Conservation (phyloP, 2,888 invertebrate species). For the Dicycla oo region DNA sequence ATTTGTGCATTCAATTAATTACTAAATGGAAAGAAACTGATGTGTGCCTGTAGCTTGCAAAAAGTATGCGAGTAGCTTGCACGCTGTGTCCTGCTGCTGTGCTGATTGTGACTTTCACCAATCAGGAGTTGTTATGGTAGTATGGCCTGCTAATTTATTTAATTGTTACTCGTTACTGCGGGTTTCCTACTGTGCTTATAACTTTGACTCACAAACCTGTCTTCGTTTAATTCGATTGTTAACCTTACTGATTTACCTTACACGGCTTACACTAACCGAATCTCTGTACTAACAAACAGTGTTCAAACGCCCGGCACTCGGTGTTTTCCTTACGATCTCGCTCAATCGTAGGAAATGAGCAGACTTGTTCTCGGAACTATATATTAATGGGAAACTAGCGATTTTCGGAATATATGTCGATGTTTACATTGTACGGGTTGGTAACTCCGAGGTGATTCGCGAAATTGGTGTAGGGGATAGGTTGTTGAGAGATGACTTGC, state of each 20-base stretch:
- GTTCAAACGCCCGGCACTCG: slow-evolving; percentile 18
- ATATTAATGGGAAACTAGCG: slow-evolving; percentile 47
- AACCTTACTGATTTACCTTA: not conserved
- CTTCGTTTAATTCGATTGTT: not conserved
- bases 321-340: slow-evolving; percentile 49
- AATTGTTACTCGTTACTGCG: not conserved
- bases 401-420: slow-evolving; percentile 52
- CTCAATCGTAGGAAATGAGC: slow-evolving; percentile 41
- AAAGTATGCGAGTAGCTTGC: not conserved
- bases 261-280: not conserved
- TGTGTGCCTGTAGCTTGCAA: not conserved
- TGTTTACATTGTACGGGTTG: slow-evolving; percentile 41
- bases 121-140: too few relatives aligned
- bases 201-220: not conserved
- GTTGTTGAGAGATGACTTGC: slow-evolving; percentile 32
- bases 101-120: not conserved
- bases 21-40: not conserved
- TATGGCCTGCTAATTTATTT: too few relatives aligned
- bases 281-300: slow-evolving; percentile 35
- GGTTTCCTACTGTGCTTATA: not conserved
- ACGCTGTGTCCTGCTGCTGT: too few relatives aligned
- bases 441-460: slow-evolving; percentile 29
- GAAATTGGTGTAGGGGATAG: slow-evolving; percentile 13
- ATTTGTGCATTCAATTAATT: not conserved
- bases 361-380: slow-evolving; percentile 43